Evolutionary conservation across 35 echinoderm and acorn worm genomes (phyloP).

Genomic region (Apostichopus parvimensis): DNA sequence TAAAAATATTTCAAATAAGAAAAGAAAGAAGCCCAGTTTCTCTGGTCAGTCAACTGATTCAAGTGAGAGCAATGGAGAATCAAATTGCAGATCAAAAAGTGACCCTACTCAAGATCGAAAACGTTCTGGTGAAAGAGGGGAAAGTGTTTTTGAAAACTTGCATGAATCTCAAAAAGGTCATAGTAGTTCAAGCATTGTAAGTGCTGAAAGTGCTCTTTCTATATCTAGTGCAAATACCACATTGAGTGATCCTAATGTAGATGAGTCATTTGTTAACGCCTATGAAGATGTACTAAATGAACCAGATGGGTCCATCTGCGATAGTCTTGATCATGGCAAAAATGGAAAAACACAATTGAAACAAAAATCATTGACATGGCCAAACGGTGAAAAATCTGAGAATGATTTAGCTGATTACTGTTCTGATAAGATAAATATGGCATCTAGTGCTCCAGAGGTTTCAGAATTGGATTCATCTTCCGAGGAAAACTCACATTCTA

Average conservation of each 20-base stretch:
- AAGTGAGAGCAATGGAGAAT: constrained; percentile 52
- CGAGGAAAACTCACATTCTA: constrained; percentile 4
- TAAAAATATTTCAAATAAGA: constrained; percentile 1
- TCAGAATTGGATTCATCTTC: constrained; percentile 30
- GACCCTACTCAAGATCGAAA: constrained; percentile 69
- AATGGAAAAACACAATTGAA: constrained; percentile 60
- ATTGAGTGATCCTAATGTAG: constrained; percentile 54
- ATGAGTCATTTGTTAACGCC: constrained; percentile 50
- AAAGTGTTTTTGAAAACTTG: constrained; percentile 32
- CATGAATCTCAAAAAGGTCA: constrained; percentile 38
- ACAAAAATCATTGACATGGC: constrained; percentile 66
- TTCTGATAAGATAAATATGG: constrained; percentile 31
- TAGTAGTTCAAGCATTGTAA: constrained; percentile 54
- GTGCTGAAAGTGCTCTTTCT: constrained; percentile 68
- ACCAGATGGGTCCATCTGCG: constrained; percentile 49
- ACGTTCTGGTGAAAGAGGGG: constrained; percentile 6
- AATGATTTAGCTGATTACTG: constrained; percentile 52
- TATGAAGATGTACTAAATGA: constrained; percentile 54
- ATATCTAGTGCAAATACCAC: constrained; percentile 58
- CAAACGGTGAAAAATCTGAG: constrained; percentile 59
- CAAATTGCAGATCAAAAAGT: constrained; percentile 58
- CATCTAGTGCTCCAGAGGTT: constrained; percentile 47
- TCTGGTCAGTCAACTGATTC: constrained; percentile 54
- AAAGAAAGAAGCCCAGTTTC: constrained; percentile 31
- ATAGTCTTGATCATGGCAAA: constrained; percentile 33